Evolutionary conservation across 2,888 invertebrate species (phyloP).

Genomic region (Eupeodes latifasciatus): DNA sequence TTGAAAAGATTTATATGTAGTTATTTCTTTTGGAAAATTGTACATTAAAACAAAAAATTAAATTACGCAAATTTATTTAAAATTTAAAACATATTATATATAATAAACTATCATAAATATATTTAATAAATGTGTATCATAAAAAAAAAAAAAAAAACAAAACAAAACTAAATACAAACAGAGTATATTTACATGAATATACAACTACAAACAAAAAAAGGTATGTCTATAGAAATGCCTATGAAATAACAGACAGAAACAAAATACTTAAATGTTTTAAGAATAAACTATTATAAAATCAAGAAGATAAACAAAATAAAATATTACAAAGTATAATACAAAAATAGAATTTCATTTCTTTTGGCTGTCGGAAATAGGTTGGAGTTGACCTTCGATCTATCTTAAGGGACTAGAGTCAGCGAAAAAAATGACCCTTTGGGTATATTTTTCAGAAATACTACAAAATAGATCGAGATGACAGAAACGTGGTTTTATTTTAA

Average conservation of each 20-base stretch:
- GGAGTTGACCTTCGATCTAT: no score
- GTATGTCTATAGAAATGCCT: slow-evolving; percentile 47
- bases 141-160: slow-evolving; percentile 50
- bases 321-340: slow-evolving; percentile 69
- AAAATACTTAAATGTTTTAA: slow-evolving; percentile 66
- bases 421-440: no score
- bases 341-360: slow-evolving; percentile 12
- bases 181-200: slow-evolving; percentile 35
- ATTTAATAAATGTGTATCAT: slow-evolving; percentile 80
- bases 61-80: slow-evolving; percentile 72
- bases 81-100: slow-evolving; percentile 72
- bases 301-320: slow-evolving; percentile 64
- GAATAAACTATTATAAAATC: slow-evolving; percentile 59
- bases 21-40: slow-evolving; percentile 42
- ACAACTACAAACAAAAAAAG: slow-evolving; percentile 11
- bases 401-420: no score
- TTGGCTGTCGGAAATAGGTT: background rate
- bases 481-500: no score
- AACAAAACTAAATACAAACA: slow-evolving; percentile 31
- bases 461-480: no score
- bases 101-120: slow-evolving; percentile 81
- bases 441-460: no score
- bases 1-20: slow-evolving; percentile 50
- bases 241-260: slow-evolving; percentile 3
- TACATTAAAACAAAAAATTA: slow-evolving; percentile 55